phyloP scores from a whole-genome alignment of 1,140 invertebrate species.

The Eupristina koningsbergeri region DNA sequence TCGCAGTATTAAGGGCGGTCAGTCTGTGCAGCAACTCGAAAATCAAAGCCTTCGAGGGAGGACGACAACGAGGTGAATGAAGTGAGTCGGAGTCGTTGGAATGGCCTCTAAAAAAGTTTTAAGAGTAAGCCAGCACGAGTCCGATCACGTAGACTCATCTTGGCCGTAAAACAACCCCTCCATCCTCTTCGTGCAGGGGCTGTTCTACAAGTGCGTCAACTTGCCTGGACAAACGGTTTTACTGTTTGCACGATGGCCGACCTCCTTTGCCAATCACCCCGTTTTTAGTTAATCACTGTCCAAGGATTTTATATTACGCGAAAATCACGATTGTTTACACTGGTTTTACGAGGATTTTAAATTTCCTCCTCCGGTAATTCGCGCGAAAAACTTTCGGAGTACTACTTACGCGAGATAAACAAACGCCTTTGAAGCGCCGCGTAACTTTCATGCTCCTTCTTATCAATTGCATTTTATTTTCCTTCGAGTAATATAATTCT shows the following conservation, averaged over 20 bases:
- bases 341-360: too few species aligned
- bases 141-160: constrained; percentile 65
- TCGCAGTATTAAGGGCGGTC: not conserved
- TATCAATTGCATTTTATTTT: too few species aligned
- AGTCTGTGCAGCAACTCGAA: constrained; percentile 20
- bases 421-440: too few species aligned
- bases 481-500: too few species aligned
- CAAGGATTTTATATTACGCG: not conserved
- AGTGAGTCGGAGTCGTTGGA: constrained; percentile 12
- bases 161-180: constrained; percentile 61
- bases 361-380: too few species aligned
- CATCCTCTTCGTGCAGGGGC: not conserved
- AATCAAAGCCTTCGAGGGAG: constrained; percentile 22
- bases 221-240: not conserved
- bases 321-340: not conserved
- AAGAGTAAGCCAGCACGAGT: constrained; percentile 49
- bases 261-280: not conserved
- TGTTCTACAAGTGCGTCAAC: not conserved
- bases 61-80: not conserved
- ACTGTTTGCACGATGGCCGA: not conserved
- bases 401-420: not conserved
- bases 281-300: not conserved
- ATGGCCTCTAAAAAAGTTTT: constrained; percentile 60
- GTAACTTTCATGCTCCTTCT: too few species aligned
- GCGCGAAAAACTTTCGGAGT: not conserved